Conservation (phyloP, 2,888 invertebrate species). For the Eupeodes latifasciatus region DNA sequence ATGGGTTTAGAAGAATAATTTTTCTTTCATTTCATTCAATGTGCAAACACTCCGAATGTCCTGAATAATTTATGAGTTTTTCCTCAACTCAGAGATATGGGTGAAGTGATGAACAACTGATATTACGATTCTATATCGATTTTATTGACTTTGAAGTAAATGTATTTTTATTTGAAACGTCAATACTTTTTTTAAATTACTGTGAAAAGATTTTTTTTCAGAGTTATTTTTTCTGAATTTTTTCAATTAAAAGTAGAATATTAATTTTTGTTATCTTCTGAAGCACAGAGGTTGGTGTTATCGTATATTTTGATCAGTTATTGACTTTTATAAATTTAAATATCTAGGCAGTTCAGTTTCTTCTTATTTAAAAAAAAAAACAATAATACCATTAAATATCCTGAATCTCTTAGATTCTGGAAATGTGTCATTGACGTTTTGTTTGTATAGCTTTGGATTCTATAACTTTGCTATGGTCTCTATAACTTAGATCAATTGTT, state of each 20-base stretch:
- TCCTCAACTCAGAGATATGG: not conserved
- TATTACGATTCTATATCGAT: slow-evolving; percentile 35
- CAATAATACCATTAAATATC: no score
- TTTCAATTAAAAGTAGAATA: not conserved
- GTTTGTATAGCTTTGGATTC: no score
- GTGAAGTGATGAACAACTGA: slow-evolving; percentile 25
- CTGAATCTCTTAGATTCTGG: no score
- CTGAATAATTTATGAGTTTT: slow-evolving; percentile 42
- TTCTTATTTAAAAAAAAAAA: no score
- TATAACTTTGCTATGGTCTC: no score
- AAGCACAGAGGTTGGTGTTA: not conserved
- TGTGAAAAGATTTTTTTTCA: not conserved
- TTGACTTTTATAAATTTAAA: no score
- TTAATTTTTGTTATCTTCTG: not conserved
- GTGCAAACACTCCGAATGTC: slow-evolving; percentile 14
- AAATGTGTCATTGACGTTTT: no score
- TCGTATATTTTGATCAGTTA: not conserved
- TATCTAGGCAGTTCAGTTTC: no score
- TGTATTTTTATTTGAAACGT: not conserved
- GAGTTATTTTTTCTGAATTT: not conserved
- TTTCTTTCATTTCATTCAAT: slow-evolving; percentile 4
- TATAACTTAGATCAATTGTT: no score
- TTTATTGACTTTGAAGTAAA: slow-evolving; percentile 17
- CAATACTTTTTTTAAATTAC: not conserved
- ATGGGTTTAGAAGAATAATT: not conserved